Conservation (phyloP, 2,888 invertebrate genomes). For the Linnaemya tessellans region DNA sequence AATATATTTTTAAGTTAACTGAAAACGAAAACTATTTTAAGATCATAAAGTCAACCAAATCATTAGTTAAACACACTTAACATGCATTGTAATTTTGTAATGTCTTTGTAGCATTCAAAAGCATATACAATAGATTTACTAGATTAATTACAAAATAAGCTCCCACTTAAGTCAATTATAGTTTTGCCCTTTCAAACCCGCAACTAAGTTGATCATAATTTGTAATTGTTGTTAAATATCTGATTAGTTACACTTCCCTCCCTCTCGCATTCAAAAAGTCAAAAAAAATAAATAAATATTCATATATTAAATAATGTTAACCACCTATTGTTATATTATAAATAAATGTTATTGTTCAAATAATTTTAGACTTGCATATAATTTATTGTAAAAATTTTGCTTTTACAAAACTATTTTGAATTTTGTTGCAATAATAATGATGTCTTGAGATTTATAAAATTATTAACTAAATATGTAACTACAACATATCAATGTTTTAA, state of each 20-base stretch:
- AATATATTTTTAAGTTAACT: neutral
- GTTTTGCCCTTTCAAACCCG: constrained; percentile 25
- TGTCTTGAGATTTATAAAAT: constrained; percentile 40
- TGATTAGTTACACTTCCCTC: constrained; percentile 28
- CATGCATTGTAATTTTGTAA: neutral
- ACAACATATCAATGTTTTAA: constrained; percentile 73
- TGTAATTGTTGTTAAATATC: constrained; percentile 41
- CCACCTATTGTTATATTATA: constrained; percentile 66
- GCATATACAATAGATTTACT: neutral
- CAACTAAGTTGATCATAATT: constrained; percentile 8
- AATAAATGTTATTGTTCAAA: constrained; percentile 53
- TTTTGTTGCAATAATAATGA: constrained; percentile 50
- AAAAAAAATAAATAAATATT: constrained; percentile 4
- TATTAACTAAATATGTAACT: constrained; percentile 61
- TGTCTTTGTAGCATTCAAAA: neutral
- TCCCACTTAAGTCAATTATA: constrained; percentile 48
- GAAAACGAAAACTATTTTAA: neutral
- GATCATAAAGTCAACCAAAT: neutral
- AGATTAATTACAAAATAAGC: neutral
- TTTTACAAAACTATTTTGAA: constrained; percentile 26
- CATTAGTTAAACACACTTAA: neutral
- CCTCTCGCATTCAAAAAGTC: neutral
- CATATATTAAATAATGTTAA: constrained; percentile 55
- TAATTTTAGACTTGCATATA: constrained; percentile 24
- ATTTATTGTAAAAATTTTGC: constrained; percentile 41